A percentile compares a stretch with the other conserved stretches of the same genome.
Conservation (phyloP, 2,113 vertebrate species). For the Gopherus evgoodei region DNA sequence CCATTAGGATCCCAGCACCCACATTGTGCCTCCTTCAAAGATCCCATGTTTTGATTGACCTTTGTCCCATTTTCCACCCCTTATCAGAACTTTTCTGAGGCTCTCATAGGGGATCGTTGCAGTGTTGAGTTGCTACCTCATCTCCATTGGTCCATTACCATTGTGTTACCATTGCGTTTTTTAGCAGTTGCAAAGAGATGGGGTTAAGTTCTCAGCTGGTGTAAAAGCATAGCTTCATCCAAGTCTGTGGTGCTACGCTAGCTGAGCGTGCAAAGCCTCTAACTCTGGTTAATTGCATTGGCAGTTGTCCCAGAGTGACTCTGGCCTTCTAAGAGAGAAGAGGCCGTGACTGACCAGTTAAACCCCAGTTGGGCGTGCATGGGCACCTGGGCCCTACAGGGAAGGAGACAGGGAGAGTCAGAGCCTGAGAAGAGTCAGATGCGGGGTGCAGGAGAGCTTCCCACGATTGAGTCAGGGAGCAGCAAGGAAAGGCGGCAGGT, state of each 20-base stretch:
- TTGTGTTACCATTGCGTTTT: not conserved
- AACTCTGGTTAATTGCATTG: not conserved
- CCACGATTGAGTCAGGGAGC: not conserved
- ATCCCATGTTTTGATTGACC: conserved; percentile 24
- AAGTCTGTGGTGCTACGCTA: conserved; percentile 8
- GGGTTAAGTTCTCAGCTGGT: not conserved
- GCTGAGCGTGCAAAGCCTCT: conserved; percentile 26
- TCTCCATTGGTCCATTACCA: not conserved
- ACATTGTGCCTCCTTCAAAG: not conserved
- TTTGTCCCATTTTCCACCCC: not conserved
- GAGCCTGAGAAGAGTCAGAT: no score
- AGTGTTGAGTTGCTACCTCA: conserved; percentile 34
- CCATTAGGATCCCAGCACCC: not conserved
- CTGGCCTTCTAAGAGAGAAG: not conserved
- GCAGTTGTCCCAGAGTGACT: not conserved
- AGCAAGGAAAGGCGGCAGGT: not conserved
- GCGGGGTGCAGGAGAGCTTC: not conserved
- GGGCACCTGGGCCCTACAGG: no score
- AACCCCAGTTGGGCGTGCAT: not conserved
- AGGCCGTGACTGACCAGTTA: not conserved
- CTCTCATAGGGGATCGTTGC: not conserved
- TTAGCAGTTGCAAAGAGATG: not conserved
- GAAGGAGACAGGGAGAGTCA: not conserved
- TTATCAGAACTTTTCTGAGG: not conserved
- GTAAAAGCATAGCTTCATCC: not conserved